Percentiles rank a stretch among this genome's conserved stretches.
Conservation (phyloP, 2,797 vertebrate species). For the Pangasius mekongensis region DNA sequence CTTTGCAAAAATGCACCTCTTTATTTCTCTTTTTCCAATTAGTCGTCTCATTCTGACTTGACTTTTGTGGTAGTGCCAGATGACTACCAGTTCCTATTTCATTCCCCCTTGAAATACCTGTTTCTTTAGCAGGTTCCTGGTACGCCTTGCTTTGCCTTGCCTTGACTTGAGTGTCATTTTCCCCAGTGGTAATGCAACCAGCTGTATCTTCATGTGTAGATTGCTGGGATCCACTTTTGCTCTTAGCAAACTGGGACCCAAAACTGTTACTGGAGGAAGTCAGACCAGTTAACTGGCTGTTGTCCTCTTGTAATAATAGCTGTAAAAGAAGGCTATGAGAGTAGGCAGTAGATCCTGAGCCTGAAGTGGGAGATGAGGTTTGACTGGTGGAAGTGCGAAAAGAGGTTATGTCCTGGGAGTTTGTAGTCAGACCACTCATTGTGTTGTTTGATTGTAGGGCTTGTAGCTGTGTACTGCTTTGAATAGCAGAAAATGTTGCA, state of each 20-base stretch:
- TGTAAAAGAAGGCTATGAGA: rapidly evolving
- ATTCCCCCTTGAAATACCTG: neutral
- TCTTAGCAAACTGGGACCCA: neutral
- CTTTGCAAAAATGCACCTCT: neutral
- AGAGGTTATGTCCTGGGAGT: neutral
- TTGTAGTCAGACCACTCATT: neutral
- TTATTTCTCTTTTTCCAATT: neutral
- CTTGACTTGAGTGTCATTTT: neutral
- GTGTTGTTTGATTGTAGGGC: neutral
- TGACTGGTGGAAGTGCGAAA: neutral
- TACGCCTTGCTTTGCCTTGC: neutral
- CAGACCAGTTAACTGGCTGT: neutral
- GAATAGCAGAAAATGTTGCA: neutral
- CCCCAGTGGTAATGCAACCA: neutral
- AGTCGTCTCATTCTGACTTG: neutral
- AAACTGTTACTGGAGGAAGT: neutral
- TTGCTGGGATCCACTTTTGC: neutral
- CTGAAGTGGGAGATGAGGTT: neutral
- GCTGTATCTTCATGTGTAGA: neutral
- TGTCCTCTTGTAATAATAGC: neutral
- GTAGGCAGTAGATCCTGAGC: neutral
- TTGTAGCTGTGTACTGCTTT: neutral
- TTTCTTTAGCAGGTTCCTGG: neutral
- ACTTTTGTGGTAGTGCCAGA: neutral
- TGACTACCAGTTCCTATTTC: neutral